These are phyloP conservation scores for Chaetoderma sp. DNA, from an alignment of 2,888 invertebrate species.

Conservation along the genomic window DNA sequence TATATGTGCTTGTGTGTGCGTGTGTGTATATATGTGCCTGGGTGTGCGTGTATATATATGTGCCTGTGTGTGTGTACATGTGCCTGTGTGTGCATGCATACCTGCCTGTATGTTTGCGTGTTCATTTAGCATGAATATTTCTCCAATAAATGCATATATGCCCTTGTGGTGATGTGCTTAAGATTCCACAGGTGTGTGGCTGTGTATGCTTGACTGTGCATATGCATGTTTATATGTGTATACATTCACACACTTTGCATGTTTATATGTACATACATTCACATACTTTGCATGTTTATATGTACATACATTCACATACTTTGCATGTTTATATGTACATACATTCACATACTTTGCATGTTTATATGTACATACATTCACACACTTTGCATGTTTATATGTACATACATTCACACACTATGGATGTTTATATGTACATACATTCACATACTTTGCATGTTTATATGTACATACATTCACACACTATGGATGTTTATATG, in stretches of 20 bases:
- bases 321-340: not conserved
- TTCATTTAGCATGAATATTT: not conserved
- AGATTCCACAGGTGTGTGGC: no score
- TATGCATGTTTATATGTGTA: constrained; percentile 1
- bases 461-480: not conserved
- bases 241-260: not conserved
- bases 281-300: not conserved
- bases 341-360: not conserved
- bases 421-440: constrained; percentile 3
- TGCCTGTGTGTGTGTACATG: not conserved
- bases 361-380: not conserved
- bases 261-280: not conserved
- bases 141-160: not conserved
- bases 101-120: not conserved
- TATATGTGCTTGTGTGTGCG: no score
- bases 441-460: not conserved
- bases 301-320: not conserved
- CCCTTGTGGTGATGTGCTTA: not conserved
- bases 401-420: no score
- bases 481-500: constrained; percentile 2
- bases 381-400: no score
- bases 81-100: not conserved
- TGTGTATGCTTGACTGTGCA: no score
- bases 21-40: not conserved
- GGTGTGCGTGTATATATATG: constrained; percentile 6